Evolutionary conservation across 2,888 invertebrate species (phyloP), one percentile per base, ranked within the genome.

Genomic region (Lepidocyrtoides sp.): DNA sequence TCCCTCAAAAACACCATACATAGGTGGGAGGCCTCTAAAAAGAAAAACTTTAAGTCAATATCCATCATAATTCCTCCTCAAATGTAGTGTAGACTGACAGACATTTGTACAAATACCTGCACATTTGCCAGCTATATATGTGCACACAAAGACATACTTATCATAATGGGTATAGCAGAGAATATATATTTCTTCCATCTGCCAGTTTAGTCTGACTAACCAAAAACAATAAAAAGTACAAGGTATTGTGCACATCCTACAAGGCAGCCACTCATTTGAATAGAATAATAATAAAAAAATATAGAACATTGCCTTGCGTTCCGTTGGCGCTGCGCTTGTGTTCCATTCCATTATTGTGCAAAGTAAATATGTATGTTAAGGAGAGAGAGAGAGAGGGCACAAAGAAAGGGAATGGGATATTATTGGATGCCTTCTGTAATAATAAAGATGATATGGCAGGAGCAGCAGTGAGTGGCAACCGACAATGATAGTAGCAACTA

Each of bases 211-310:
- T 81, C 36, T 81, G 66, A 48, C 26, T 66, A 83, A 44, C 63
- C 48, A 48, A 44, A 66, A 66, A 83, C 83, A 83, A 83, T 66
- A 82, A 60, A 41, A 60, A 44, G 41, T 63, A 82, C 82, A 63
- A 82, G 41, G 63, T 63, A 82, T 82, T 85, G 85, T 75, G 57
- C 32, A 75, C 41, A 29, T 85, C 69, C 66, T 57, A 81, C 69
- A 81, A 88, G 81, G 88, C 57, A 88, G 60, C 79, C 77, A 44
- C 41, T 75, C 57, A 86, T 87, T 87, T 87, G 63, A 87, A 87
- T 87, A 75, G 69, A 72, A 72, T 41, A 48, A 60, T 87, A 48
- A 51, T 51, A 44, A 20, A 66, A 83, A 54, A 81, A 86, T 36
- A 86, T 86, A 60, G 86, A 86, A 69, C 86, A 86, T 44, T 77